These are phyloP conservation scores for Synodontis membranacea DNA, from an alignment of 2,113 vertebrate species.

Conservation along the genomic window DNA sequence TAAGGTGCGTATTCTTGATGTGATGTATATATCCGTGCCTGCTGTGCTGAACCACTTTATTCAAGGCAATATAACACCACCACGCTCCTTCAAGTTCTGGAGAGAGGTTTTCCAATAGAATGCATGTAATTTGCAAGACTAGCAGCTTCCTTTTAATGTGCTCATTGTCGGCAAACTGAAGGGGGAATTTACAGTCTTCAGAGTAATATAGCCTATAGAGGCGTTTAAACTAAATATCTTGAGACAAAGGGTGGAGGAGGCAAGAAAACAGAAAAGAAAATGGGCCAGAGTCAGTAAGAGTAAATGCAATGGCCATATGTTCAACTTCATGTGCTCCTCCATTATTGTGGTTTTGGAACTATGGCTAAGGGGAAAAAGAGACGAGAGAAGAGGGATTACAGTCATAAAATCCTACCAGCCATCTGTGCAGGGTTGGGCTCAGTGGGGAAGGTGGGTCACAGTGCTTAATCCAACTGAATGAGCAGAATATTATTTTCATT, in stretches of 20 bases:
- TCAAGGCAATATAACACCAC: neutral
- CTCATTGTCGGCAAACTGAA: neutral
- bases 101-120: neutral
- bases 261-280: constrained; percentile 52
- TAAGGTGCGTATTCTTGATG: neutral
- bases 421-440: constrained; percentile 51
- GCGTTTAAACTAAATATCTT: neutral
- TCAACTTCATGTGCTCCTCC: constrained; percentile 65
- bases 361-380: constrained; percentile 49
- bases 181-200: neutral
- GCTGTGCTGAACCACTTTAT: neutral
- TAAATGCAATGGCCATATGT: constrained; percentile 55
- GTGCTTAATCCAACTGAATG: constrained; percentile 56
- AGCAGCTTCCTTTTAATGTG: neutral
- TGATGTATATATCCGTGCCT: neutral
- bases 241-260: constrained; percentile 14
- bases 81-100: neutral
- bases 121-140: neutral
- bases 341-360: constrained; percentile 63
- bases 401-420: constrained; percentile 51
- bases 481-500: constrained; percentile 51
- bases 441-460: constrained; percentile 41
- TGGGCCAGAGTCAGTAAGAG: constrained; percentile 55
- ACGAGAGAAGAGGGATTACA: constrained; percentile 47
- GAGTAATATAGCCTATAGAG: neutral